These are phyloP conservation scores for Drosophila orena DNA, from an alignment of 1,140 invertebrate species.

Conservation along the genomic window DNA sequence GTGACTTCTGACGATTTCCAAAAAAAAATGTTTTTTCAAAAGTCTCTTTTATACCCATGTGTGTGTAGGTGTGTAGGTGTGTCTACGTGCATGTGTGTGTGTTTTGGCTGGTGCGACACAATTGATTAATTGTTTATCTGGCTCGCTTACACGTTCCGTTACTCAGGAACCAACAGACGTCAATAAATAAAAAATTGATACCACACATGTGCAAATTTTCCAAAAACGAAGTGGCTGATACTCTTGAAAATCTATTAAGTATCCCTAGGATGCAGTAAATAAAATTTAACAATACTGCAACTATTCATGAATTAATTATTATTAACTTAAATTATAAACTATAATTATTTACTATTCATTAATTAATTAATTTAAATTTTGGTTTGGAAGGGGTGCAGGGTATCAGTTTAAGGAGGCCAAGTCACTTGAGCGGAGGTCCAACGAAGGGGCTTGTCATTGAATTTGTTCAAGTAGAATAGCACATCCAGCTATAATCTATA, in stretches of 20 bases:
- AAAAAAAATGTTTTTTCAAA: neutral
- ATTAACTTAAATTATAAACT: no score
- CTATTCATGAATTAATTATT: no score
- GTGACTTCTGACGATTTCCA: constrained; percentile 9
- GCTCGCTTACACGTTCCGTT: constrained; percentile 37
- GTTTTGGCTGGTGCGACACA: constrained; percentile 4
- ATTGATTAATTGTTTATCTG: constrained; percentile 48
- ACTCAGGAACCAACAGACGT: constrained; percentile 33
- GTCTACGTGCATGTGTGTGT: neutral
- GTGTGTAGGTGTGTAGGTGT: neutral
- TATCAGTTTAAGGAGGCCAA: constrained; percentile 14
- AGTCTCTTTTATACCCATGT: neutral
- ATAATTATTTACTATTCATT: no score
- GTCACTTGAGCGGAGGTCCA: constrained; percentile 23
- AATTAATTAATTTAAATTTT: no score
- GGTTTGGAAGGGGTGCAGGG: neutral
- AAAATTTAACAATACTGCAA: neutral
- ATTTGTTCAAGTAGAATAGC: neutral
- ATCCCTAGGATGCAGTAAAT: neutral
- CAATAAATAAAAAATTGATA: neutral
- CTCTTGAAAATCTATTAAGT: neutral
- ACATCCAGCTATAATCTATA: neutral
- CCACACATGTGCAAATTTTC: neutral
- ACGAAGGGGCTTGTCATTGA: neutral
- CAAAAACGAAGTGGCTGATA: neutral